Base-by-base conservation (phyloP, 2,888 invertebrate species). In the Junonia oenone region DNA sequence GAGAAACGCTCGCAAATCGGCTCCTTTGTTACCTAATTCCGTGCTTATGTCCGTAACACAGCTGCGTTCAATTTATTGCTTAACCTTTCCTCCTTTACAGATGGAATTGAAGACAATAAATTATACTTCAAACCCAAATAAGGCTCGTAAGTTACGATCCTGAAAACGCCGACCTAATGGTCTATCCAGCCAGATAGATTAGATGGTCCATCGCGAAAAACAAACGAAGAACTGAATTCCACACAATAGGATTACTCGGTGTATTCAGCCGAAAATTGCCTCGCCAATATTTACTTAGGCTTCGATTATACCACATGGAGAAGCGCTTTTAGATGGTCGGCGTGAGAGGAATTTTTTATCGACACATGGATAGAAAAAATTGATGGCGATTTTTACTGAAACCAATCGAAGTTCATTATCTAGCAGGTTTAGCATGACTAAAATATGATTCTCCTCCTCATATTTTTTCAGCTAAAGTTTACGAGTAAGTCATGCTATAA, bases 61-160 rank as follows among this genome's bases (percentile, higher is more conserved):
- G 86, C 88, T 89, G 89, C 72, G 84, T 70, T 78, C 73, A 72
- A 77, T 77, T 76, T 77, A 77, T 77, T 66, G 85, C 85, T 83
- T 86, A 89, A 90, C 89, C 89, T 90, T 89, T 88, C 82, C 81
- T 80, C 73, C 71, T 69, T 67, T 73, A 72, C 79, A 78, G 78
- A 82, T 86, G 76, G 85, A 88, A 90, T 88, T 87, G 89, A 88
- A 87, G 79, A 85, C 85, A 77, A 87, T 90, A 88, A 88, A 86
- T 90, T 87, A 88, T 88, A 87, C 87, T 87, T 86, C 83, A 85
- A 85, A 81, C 84, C 84, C 81, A 83, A 87, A 87, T 87, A 87
- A 85, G 83, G 76, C 72, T 69, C 76, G 81, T 83, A 82, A 86
- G 78, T 86, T 85, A 83, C 87, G 78, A 73, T 75, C 72, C 69